Evolutionary conservation across 2,113 vertebrate genomes (phyloP).

Genomic region (Pseudopipra pipra): DNA sequence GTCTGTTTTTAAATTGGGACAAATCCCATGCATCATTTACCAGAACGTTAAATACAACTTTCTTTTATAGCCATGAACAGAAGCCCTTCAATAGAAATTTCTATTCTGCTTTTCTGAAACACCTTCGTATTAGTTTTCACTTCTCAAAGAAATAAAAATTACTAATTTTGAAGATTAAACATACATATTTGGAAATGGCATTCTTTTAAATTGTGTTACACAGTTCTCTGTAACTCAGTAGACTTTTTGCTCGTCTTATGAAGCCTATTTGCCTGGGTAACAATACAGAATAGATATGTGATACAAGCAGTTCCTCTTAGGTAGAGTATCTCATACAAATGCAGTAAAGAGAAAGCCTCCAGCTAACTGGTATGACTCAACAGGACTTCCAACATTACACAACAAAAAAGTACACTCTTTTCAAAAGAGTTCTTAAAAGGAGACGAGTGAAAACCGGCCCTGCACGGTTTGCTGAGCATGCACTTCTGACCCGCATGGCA

Average conservation of each 20-base stretch:
- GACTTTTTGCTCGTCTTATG: not conserved
- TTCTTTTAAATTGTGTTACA: not conserved
- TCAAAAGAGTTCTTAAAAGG: not conserved
- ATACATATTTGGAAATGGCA: not conserved
- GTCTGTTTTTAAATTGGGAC: not conserved
- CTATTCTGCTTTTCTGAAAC: not conserved
- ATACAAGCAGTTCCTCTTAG: not conserved
- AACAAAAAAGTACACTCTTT: not conserved
- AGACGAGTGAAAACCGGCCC: not conserved
- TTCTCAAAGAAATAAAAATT: not conserved
- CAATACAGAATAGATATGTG: accelerated
- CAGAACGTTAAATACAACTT: not conserved
- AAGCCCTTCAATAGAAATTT: not conserved
- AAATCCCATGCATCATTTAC: not conserved
- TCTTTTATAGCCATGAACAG: not conserved
- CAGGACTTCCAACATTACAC: not conserved
- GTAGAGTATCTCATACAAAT: not conserved
- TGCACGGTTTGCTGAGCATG: accelerated
- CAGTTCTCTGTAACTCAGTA: not conserved
- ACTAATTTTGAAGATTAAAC: not conserved
- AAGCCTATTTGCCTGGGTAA: not conserved
- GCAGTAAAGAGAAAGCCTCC: not conserved
- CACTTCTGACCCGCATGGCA: accelerated
- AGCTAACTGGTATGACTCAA: not conserved
- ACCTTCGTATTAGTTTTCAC: not conserved